phyloP scores from a whole-genome alignment of 2,113 vertebrate species.

The Tricholaema leucomelas region DNA sequence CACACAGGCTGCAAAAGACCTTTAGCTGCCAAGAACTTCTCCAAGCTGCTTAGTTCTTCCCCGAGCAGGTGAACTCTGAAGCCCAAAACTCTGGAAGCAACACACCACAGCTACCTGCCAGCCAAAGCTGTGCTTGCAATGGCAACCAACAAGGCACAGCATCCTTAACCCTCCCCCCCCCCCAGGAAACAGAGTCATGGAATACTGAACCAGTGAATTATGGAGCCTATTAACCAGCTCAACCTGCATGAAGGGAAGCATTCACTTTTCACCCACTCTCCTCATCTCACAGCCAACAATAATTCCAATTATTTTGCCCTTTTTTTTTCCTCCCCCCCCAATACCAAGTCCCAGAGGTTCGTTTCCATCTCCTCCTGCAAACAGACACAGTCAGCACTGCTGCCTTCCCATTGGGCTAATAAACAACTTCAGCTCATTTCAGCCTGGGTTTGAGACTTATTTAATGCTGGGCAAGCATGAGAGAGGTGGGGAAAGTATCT shows the following conservation, averaged over 20 bases:
- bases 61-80: no score
- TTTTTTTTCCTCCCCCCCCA: not conserved
- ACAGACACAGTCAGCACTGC: not conserved
- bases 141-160: not conserved
- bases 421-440: not conserved
- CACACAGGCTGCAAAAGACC: not conserved
- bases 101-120: not conserved
- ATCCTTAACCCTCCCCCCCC: not conserved
- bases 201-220: rapidly evolving
- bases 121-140: rapidly evolving
- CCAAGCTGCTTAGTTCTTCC: not conserved
- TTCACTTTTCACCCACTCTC: rapidly evolving
- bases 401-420: not conserved
- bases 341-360: not conserved
- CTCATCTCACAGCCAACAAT: not conserved
- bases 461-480: not conserved
- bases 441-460: not conserved
- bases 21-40: not conserved
- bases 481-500: not conserved
- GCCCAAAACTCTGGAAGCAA: slow-evolving; percentile 32
- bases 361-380: not conserved
- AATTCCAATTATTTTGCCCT: not conserved
- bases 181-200: rapidly evolving
- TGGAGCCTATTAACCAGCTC: not conserved
- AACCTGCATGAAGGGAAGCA: not conserved